phyloP scores from a whole-genome alignment of 2,113 vertebrate genomes.

The Clinocottus analis region DNA sequence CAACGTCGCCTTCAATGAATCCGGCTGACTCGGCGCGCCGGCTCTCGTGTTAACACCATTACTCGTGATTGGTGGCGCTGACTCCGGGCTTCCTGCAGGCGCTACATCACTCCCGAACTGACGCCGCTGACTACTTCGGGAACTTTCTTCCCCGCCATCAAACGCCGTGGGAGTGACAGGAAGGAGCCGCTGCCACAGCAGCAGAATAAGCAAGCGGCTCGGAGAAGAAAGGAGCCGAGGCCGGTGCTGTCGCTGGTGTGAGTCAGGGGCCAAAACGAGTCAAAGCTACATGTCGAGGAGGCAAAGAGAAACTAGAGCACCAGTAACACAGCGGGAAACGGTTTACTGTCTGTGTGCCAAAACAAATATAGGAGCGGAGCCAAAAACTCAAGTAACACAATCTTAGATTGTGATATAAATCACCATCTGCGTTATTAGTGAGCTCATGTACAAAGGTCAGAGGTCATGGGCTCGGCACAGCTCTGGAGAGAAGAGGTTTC shows the following conservation, averaged over 20 bases:
- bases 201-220: neutral
- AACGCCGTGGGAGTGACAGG: constrained; percentile 27
- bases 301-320: neutral
- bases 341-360: neutral
- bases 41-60: constrained; percentile 26
- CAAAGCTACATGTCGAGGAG: neutral
- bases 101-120: constrained; percentile 31
- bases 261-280: neutral
- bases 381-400: neutral
- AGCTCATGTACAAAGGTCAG: neutral
- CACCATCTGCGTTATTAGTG: neutral
- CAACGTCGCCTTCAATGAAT: neutral
- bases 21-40: constrained; percentile 21
- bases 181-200: constrained; percentile 3
- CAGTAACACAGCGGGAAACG: neutral
- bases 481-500: neutral
- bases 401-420: constrained; percentile 5
- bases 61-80: constrained; percentile 40
- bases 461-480: neutral
- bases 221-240: neutral
- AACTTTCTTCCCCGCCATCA: constrained; percentile 25
- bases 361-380: too few species aligned
- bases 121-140: constrained; percentile 15
- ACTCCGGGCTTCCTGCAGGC: constrained; percentile 19
- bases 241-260: neutral